Base-by-base conservation (phyloP, 2,888 invertebrate species). In the Campoplex capitator region DNA sequence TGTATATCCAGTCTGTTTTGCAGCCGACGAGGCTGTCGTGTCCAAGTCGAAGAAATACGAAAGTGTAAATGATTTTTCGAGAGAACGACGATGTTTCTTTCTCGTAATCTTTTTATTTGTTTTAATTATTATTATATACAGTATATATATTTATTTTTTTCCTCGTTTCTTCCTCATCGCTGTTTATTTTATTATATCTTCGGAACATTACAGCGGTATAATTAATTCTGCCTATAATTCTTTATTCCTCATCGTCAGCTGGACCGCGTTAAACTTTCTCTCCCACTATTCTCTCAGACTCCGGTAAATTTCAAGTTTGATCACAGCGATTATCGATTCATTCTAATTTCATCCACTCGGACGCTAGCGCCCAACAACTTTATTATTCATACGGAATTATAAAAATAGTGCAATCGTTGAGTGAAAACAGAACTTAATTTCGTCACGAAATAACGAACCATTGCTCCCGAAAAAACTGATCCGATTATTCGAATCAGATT, bases 41-140 rank as follows among this genome's bases (percentile, higher is more conserved):
- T 84, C 78, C 51, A 67, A 79, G 79, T 65, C 76, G 38, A 82
- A 42, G 74, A 70, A 76, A 81, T 76, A 81, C 85, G 85, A 85
- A 85, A 85, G 85, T 82, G 68, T 78, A 35, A 71, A 79, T 35
- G 79, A 45, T 79, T 70, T 23, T 68, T 71, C 71, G 62, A 79
- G 70, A 38, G 77, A 76, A 48, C 56, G 77, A 73, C 32, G 74
- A 75, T 74, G 54, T 65, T 78, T 85, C 13, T 48, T 56, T 9
- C 28, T 56, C 32, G 16, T 6, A 62, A 62, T 54, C 16, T 45
- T 68, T 76, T 62, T 62, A 70, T 73, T 74, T 23, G 16, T 18
- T 35, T 73, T 32, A 4, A 54, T 75, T 56, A 6, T 76, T 23
- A 23, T 23, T 23, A 23, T 23, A 23, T n/a, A n/a, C n/a, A n/a